Evolutionary conservation across 2,888 invertebrate species (phyloP).

Genomic region (Acleris cristana): DNA sequence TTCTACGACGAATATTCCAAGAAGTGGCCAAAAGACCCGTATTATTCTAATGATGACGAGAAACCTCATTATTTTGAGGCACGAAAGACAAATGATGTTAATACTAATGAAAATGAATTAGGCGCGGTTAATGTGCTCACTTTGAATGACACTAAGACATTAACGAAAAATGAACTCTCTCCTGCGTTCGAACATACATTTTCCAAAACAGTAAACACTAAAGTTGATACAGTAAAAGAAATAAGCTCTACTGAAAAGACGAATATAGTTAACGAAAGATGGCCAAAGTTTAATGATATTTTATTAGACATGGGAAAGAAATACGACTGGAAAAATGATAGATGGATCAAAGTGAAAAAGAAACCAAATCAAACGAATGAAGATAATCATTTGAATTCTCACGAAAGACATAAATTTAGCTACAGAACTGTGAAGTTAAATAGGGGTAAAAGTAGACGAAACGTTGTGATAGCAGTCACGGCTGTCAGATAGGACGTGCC

Average conservation of each 20-base stretch:
- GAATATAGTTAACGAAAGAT: slow-evolving; percentile 41
- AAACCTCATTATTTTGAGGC: slow-evolving; percentile 34
- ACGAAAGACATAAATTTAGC: slow-evolving; percentile 72
- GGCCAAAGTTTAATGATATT: slow-evolving; percentile 78
- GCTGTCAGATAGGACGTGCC: slow-evolving; percentile 69
- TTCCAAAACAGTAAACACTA: slow-evolving; percentile 2
- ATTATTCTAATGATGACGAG: slow-evolving; percentile 50
- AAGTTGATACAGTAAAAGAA: slow-evolving; percentile 14
- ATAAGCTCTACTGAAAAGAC: slow-evolving; percentile 22
- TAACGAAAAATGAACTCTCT: background rate
- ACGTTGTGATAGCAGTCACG: slow-evolving; percentile 74
- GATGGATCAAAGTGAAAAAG: slow-evolving; percentile 75
- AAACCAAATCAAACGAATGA: slow-evolving; percentile 53
- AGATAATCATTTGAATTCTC: slow-evolving; percentile 53
- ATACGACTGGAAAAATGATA: slow-evolving; percentile 79
- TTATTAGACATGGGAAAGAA: slow-evolving; percentile 68
- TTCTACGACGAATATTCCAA: slow-evolving; percentile 71
- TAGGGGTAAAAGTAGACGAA: slow-evolving; percentile 73
- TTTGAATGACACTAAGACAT: slow-evolving; percentile 22
- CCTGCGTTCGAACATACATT: slow-evolving; percentile 3
- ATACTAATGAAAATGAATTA: slow-evolving; percentile 18
- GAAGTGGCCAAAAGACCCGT: slow-evolving; percentile 53
- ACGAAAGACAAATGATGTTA: slow-evolving; percentile 52
- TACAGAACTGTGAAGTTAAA: slow-evolving; percentile 74
- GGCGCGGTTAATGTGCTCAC: background rate